A percentile compares a stretch with the other conserved stretches of the same genome.
Evolutionary conservation across 92 coral and sea anemone genomes (phyloP).

Genomic region (Zoanthus gigantus): DNA sequence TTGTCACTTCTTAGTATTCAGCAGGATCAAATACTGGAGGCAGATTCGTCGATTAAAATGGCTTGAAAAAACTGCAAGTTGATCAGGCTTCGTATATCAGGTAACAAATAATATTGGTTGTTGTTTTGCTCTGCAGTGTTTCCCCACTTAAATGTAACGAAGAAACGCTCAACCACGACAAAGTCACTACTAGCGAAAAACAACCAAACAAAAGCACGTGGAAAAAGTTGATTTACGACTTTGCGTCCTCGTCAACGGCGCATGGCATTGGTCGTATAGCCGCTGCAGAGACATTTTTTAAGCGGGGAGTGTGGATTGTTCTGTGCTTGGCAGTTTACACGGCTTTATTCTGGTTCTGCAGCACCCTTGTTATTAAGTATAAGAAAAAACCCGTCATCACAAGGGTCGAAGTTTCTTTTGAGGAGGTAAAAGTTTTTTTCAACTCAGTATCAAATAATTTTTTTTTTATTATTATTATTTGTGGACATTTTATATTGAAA

Average conservation of each 20-base stretch:
- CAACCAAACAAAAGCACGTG: conserved; percentile 3
- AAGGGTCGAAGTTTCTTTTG: conserved; percentile 76
- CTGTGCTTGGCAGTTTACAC: conserved; percentile 57
- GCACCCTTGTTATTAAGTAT: conserved; percentile 43
- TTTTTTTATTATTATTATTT: too few relatives aligned
- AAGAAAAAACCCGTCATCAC: conserved; percentile 70
- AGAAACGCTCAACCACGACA: neutral
- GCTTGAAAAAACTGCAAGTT: too few relatives aligned
- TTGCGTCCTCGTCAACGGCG: conserved; percentile 75
- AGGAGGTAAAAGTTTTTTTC: conserved; percentile 58
- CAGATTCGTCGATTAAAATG: too few relatives aligned
- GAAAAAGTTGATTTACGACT: conserved; percentile 39
- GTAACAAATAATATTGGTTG: too few relatives aligned
- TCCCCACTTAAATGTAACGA: conserved; percentile 9
- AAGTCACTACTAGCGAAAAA: neutral
- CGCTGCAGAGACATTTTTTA: conserved; percentile 52
- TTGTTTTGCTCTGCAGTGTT: conserved; percentile 25
- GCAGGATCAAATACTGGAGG: too few relatives aligned
- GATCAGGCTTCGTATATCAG: too few relatives aligned
- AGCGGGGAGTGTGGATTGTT: conserved; percentile 62
- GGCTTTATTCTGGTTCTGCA: conserved; percentile 61
- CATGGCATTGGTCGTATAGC: conserved; percentile 83
- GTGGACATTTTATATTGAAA: too few relatives aligned
- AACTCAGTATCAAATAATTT: neutral
- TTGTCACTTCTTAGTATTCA: too few relatives aligned